A percentile compares a stretch with the other conserved stretches of the same genome.
Conservation (phyloP, 53 echinoderm and acorn worm species). For the Pentamera pediparva region DNA sequence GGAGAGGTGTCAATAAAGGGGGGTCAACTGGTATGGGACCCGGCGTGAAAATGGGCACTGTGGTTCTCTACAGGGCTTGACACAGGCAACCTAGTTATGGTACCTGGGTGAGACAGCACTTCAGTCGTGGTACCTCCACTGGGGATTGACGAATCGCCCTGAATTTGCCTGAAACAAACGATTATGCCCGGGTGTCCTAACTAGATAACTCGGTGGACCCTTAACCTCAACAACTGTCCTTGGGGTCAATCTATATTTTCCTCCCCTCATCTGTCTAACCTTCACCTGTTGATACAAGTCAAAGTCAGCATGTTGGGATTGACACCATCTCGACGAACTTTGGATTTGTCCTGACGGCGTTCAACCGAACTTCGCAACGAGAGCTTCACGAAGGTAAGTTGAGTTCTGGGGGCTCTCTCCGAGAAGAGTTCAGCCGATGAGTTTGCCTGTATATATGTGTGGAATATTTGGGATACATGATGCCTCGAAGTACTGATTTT, state of each 20-base stretch:
- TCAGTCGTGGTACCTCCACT: too few species aligned
- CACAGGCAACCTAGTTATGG: too few species aligned
- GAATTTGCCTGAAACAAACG: too few species aligned
- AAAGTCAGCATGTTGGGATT: slow-evolving; percentile 11
- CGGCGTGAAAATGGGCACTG: too few species aligned
- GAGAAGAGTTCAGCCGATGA: slow-evolving; percentile 49
- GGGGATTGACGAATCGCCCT: too few species aligned
- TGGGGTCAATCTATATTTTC: slow-evolving; percentile 35
- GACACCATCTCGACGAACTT: slow-evolving; percentile 14
- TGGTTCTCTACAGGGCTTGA: too few species aligned
- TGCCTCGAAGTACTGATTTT: slow-evolving; percentile 13
- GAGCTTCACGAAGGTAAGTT: slow-evolving; percentile 45
- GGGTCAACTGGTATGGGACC: too few species aligned
- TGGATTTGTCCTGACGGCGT: slow-evolving; percentile 33
- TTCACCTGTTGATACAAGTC: slow-evolving; percentile 28
- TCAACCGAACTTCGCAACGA: slow-evolving; percentile 32
- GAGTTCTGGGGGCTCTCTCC: slow-evolving; percentile 45
- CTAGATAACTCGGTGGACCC: slow-evolving; percentile 35
- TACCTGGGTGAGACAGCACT: too few species aligned
- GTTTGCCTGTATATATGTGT: slow-evolving; percentile 51
- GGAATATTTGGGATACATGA: slow-evolving; percentile 24
- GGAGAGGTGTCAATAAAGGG: too few species aligned
- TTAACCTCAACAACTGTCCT: slow-evolving; percentile 32
- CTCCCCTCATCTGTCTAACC: slow-evolving; percentile 9
- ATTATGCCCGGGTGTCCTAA: slow-evolving; percentile 32